Base-by-base conservation (phyloP, 2,113 vertebrate genomes). In the Shinisaurus crocodilurus region DNA sequence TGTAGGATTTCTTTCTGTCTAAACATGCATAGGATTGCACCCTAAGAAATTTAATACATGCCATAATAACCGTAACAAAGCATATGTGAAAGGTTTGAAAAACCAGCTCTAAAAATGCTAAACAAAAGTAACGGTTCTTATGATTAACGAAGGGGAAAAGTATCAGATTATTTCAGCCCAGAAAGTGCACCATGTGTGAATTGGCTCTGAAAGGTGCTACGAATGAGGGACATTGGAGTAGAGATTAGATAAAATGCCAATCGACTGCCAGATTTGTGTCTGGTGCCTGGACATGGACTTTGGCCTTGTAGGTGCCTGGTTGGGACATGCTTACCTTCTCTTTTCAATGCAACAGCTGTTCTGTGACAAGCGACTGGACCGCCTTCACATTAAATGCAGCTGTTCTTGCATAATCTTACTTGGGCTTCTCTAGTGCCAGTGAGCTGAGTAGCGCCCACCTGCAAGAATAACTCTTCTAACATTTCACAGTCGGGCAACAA, bases 221-320 rank as follows among this genome's bases (percentile, higher is more conserved):
- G 75, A 48, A 0, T 34, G 12, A 81, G 25, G 37, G 25, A 18
- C 29, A 63, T 90, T 92, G 82, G 54, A 37, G 15, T 6, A n/a
- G 57, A 79, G 60, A 32, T 79, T 32, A 87, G 80, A 27, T 89
- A 81, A 88, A 54, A 20, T 1, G 25, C 25, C 48, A 13, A 5
- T 0, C 45, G 70, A 91, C 25, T 20, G 57, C 69, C 90, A 89
- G 60, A 48, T 80, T 37, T 84, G 18, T 48, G 40, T 60, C 90
- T 23, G 83, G 63, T 89, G 72, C 85, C 0, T 54, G 54, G 65
- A 54, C 16, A 3, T 16, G 88, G 90, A 40, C 82, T 92, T 90
- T 89, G 89, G 43, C 63, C 29, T 8, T 60, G 37, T 34, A 34
- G 67, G 43, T 63, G 4, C 23, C 37, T 1, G 34, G 29, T 84